Evolutionary conservation across 2,797 vertebrate species (phyloP).

Genomic region (Crocidura indochinensis): DNA sequence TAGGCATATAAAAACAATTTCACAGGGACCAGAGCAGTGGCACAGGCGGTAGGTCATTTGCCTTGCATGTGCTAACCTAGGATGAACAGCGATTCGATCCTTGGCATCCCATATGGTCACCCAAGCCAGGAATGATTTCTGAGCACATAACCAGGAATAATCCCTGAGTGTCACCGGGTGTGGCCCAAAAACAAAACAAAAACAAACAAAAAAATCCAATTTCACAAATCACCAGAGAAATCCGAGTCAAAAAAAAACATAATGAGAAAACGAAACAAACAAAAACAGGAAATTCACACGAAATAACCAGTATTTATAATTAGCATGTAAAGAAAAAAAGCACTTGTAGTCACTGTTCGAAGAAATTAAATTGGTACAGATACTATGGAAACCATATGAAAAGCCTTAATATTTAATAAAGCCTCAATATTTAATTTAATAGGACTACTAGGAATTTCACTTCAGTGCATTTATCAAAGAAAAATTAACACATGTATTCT

Average conservation of each 20-base stretch:
- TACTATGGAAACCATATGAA: not conserved
- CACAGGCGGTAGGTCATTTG: too few relatives aligned
- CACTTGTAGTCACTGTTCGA: not conserved
- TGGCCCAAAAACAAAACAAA: too few relatives aligned
- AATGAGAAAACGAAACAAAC: not conserved
- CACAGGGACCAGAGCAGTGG: not conserved
- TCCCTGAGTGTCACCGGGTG: too few relatives aligned
- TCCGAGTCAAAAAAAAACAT: not conserved
- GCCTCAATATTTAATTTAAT: too few relatives aligned
- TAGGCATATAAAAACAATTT: not conserved
- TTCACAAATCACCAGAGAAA: not conserved
- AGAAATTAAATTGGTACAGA: not conserved
- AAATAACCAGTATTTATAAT: not conserved
- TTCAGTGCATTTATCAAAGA: not conserved
- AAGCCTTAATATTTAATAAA: too few relatives aligned
- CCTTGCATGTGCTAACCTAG: too few relatives aligned
- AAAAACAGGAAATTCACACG: not conserved
- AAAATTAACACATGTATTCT: not conserved
- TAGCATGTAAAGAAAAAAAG: not conserved
- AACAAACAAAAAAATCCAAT: not conserved
- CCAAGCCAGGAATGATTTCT: too few relatives aligned
- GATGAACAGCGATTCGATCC: too few relatives aligned
- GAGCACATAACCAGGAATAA: too few relatives aligned
- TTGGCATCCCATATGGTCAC: too few relatives aligned
- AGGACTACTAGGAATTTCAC: not conserved